Evolutionary conservation across 2,888 invertebrate genomes (phyloP), one percentile per base, ranked within the genome.

Genomic region (Gastracanthus pulcherrimus): DNA sequence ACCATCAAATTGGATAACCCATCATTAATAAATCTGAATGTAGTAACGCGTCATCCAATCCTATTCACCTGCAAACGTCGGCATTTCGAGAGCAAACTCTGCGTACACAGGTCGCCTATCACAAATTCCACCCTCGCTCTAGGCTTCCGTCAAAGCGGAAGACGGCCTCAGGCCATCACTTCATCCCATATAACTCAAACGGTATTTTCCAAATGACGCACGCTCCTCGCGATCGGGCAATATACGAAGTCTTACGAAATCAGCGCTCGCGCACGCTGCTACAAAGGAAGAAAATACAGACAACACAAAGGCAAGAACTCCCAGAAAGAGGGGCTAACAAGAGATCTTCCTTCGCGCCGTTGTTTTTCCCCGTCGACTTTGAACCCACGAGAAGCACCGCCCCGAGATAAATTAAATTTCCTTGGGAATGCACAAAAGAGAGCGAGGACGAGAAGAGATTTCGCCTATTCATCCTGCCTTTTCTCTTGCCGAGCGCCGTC

Each of bases 321-420:
- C 36, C 34, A 23, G 5, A 13, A n/a, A 45, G n/a, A n/a, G n/a
- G 41, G 38, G 19, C 74, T 60, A 74, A 38, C 62, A 60, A 48
- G 62, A 34, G 62, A 62, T 45, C 74, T 74, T n/a, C 34, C 23
- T 3, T 19, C 16, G 67, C 45, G 26, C 67, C 45, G 48, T 51
- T 71, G 58, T 71, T 71, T 71, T 55, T 71, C 34, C 41, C 26
- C 62, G 19, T 16, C 19, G 70, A 71, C 71, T 72, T 58, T 72
- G 41, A 58, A 41, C 26, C 19, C 19, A 13, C 38, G 9, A 23
- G 55, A 36, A 34, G 58, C 11, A 34, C 26, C 7, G 76, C 38
- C 11, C n/a, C n/a, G 60, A 60, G 80, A 80, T 80, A 74, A 74
- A 80, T 80, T 80, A 74, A 74, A 79, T 72, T 79, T 66, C 55